Conservation (phyloP, 2,113 vertebrate species). For the Sorex fumeus region DNA sequence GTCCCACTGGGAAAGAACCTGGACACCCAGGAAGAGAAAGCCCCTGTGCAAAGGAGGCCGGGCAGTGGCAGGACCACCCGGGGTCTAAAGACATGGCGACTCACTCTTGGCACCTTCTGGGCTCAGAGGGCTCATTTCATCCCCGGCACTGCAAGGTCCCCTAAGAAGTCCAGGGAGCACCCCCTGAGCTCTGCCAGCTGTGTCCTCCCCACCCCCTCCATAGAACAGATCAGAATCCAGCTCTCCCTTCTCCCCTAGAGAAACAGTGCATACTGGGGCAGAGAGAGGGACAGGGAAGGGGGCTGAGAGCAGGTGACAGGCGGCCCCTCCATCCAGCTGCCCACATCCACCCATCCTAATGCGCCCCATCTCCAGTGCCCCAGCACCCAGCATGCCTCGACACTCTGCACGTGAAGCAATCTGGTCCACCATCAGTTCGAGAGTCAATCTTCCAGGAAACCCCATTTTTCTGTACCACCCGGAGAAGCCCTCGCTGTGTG, state of each 20-base stretch:
- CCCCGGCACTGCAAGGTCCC: neutral
- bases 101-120: neutral
- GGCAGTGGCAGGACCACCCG: neutral
- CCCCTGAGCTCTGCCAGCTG: no score
- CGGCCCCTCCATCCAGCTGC: neutral
- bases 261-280: neutral
- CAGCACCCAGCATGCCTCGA: neutral
- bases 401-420: constrained; percentile 1
- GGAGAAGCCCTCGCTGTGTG: neutral
- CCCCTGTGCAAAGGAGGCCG: neutral
- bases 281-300: neutral
- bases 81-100: neutral
- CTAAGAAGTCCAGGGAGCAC: neutral
- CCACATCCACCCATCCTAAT: neutral
- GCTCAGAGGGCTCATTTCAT: no score
- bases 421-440: neutral
- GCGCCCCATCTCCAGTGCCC: neutral
- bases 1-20: neutral
- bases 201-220: no score
- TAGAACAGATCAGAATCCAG: neutral
- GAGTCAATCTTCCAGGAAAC: constrained; percentile 33
- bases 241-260: neutral
- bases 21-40: neutral
- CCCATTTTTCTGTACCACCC: neutral
- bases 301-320: neutral